phyloP scores from a whole-genome alignment of 2,113 vertebrate species.

The Bubalus kerabau region DNA sequence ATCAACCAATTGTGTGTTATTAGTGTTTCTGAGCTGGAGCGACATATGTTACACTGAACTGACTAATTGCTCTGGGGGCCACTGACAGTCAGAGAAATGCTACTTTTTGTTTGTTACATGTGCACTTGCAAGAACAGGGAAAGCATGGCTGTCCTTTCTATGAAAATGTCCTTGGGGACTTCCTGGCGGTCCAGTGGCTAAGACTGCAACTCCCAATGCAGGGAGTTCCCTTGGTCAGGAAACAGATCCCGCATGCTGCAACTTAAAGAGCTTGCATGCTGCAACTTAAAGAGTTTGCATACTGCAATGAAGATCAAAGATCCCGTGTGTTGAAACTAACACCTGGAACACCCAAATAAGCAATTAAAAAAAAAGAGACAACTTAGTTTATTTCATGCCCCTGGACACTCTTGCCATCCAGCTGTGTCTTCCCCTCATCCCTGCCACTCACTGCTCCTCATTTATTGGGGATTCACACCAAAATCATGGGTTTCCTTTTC shows the following conservation, averaged over 20 bases:
- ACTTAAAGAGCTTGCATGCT: background rate
- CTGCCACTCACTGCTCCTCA: background rate
- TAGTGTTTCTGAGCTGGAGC: background rate
- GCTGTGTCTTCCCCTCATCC: background rate
- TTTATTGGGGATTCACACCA: background rate
- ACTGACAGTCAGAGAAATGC: background rate
- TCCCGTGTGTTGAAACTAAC: background rate
- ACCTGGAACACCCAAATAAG: background rate
- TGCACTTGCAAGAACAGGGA: background rate
- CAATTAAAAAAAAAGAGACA: background rate
- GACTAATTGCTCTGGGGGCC: background rate
- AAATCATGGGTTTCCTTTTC: background rate
- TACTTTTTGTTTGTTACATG: background rate
- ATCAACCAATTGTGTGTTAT: background rate
- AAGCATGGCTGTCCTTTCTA: background rate
- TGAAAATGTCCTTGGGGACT: background rate
- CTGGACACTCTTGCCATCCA: too few relatives aligned
- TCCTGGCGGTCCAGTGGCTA: background rate
- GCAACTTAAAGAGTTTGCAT: background rate
- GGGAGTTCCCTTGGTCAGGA: background rate
- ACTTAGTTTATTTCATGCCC: background rate
- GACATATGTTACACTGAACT: background rate
- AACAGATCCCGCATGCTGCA: background rate
- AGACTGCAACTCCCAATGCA: background rate
- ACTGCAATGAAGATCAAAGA: accelerated